phyloP scores from a whole-genome alignment of 2,888 invertebrate species.

The Abrostola tripartita region DNA sequence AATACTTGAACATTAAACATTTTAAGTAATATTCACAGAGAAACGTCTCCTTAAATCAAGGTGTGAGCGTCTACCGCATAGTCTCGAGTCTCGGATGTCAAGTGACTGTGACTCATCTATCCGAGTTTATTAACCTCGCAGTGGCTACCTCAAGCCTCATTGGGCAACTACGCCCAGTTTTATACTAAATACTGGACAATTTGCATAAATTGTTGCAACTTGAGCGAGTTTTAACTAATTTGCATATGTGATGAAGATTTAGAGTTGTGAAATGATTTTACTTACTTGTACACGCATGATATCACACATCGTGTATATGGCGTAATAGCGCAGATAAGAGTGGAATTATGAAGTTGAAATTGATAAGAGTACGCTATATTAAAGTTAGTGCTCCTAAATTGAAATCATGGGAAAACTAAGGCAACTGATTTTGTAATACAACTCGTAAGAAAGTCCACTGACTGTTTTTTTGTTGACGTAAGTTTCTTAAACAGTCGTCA shows the following conservation, averaged over 20 bases:
- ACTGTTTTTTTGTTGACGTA: no score
- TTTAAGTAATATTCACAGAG: constrained; percentile 1
- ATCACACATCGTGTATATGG: not conserved
- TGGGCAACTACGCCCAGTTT: constrained; percentile 50
- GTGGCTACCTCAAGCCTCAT: constrained; percentile 54
- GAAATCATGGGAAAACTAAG: not conserved
- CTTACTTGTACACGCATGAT: constrained; percentile 28
- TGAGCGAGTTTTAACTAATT: constrained; percentile 42
- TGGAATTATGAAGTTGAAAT: not conserved
- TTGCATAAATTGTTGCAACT: constrained; percentile 46
- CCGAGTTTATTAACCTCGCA: constrained; percentile 65
- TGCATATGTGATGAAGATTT: constrained; percentile 47
- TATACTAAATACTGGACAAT: constrained; percentile 30
- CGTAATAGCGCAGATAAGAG: not conserved
- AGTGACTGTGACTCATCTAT: constrained; percentile 70
- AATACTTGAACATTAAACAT: no score
- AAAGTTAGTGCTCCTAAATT: not conserved
- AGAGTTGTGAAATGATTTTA: constrained; percentile 39
- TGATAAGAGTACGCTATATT: not conserved
- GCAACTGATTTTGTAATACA: no score
- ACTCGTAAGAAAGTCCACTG: no score
- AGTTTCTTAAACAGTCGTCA: no score
- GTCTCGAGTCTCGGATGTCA: constrained; percentile 61
- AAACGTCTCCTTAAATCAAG: constrained; percentile 45
- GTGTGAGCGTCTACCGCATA: constrained; percentile 53